Percentiles rank a stretch among this genome's conserved stretches.
phyloP scores from a whole-genome alignment of 2,113 vertebrate genomes.

The Pseudopodoces humilis region DNA sequence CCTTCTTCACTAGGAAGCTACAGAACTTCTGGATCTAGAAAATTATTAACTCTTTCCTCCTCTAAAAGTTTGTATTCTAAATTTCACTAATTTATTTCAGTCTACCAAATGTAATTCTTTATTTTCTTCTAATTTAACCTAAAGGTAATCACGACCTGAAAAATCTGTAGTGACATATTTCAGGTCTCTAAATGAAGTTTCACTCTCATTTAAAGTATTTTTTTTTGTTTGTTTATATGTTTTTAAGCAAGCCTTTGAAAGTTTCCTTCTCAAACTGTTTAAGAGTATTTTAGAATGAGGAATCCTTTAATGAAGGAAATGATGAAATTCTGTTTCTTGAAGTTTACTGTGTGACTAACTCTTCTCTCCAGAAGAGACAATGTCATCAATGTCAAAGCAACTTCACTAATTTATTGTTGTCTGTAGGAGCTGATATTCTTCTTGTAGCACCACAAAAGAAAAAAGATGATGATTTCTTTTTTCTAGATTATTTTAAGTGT shows the following conservation, averaged over 20 bases:
- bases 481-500: conserved; percentile 24
- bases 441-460: neutral
- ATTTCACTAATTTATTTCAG: neutral
- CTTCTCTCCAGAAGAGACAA: neutral
- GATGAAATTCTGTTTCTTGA: neutral
- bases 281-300: neutral
- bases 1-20: neutral
- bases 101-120: neutral
- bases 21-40: neutral
- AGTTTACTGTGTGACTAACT: neutral
- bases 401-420: neutral
- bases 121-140: neutral
- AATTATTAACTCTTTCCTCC: neutral
- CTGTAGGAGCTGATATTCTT: neutral
- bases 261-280: neutral
- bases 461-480: neutral
- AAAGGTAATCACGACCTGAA: neutral
- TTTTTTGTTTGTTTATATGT: neutral
- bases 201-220: neutral
- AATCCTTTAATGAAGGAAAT: neutral
- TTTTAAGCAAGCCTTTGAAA: neutral
- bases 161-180: neutral
- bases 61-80: neutral
- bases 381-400: accelerated
- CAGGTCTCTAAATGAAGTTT: neutral